These are phyloP conservation scores for Lycorma delicatula DNA, from an alignment of 1,140 invertebrate genomes.

Conservation along the genomic window DNA sequence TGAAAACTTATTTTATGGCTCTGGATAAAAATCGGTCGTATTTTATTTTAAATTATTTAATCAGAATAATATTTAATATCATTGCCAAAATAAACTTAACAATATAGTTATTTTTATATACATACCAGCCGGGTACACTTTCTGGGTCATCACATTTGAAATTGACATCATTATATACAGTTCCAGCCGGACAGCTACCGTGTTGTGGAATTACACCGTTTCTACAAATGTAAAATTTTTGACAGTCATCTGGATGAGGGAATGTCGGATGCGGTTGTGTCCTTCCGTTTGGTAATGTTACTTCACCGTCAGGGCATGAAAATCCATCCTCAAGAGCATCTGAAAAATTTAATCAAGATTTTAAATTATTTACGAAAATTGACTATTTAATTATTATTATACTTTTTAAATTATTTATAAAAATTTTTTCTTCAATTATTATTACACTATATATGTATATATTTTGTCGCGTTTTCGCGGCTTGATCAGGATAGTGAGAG, in stretches of 20 bases:
- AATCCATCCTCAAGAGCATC: conserved; percentile 66
- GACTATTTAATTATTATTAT: no score
- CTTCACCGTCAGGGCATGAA: conserved; percentile 62
- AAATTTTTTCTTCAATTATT: no score
- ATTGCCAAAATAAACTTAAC: no score
- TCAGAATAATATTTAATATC: no score
- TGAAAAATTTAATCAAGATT: conserved; percentile 21
- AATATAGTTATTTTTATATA: no score
- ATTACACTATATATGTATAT: no score
- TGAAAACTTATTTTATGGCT: no score
- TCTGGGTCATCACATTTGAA: conserved; percentile 74
- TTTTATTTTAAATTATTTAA: no score
- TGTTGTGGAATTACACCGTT: conserved; percentile 67
- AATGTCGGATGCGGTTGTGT: conserved; percentile 69
- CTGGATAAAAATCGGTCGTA: no score
- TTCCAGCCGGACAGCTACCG: conserved; percentile 62
- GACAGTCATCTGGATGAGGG: conserved; percentile 71
- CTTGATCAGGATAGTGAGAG: no score
- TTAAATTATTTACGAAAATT: background rate
- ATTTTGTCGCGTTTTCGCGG: no score
- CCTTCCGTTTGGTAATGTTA: conserved; percentile 56
- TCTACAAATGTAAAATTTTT: conserved; percentile 77
- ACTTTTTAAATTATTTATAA: no score
- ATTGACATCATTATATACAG: conserved; percentile 71
- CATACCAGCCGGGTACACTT: conserved; percentile 74